phyloP scores from a whole-genome alignment of 1,140 invertebrate genomes.

The Saccostrea glomerata region DNA sequence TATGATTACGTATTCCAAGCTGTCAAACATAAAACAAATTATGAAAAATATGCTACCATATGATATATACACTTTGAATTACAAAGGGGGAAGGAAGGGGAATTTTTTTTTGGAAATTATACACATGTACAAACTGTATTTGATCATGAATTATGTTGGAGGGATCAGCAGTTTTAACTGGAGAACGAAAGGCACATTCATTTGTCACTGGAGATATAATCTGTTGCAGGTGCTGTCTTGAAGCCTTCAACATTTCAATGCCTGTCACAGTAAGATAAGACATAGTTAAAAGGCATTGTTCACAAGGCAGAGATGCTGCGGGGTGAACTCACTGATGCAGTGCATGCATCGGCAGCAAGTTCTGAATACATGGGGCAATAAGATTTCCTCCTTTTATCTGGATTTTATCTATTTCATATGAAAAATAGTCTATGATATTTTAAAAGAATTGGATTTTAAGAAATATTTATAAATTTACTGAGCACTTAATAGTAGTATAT shows the following conservation, averaged over 20 bases:
- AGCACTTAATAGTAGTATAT: background rate
- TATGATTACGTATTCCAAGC: background rate
- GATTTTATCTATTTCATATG: background rate
- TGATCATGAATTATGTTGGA: too few relatives aligned
- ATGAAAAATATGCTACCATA: too few relatives aligned
- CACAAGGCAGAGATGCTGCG: slow-evolving; percentile 1
- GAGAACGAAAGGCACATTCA: background rate
- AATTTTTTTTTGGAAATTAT: too few relatives aligned
- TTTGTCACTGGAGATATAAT: slow-evolving; percentile 12
- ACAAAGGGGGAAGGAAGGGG: background rate
- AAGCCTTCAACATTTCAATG: slow-evolving; percentile 10
- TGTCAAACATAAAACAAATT: background rate
- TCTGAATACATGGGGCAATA: background rate
- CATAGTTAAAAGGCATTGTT: slow-evolving; percentile 27
- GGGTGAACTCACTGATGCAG: slow-evolving; percentile 26
- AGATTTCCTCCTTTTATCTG: background rate
- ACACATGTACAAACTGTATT: too few relatives aligned
- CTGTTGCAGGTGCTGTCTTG: slow-evolving; percentile 23
- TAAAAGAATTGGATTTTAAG: background rate
- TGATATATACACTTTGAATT: too few relatives aligned
- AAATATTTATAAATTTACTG: background rate
- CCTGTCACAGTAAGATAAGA: slow-evolving; percentile 17
- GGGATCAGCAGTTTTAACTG: background rate
- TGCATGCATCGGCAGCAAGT: background rate
- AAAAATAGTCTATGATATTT: background rate